Evolutionary conservation across 2,113 vertebrate genomes (phyloP).

Genomic region (Andinoacara biseriatus): DNA sequence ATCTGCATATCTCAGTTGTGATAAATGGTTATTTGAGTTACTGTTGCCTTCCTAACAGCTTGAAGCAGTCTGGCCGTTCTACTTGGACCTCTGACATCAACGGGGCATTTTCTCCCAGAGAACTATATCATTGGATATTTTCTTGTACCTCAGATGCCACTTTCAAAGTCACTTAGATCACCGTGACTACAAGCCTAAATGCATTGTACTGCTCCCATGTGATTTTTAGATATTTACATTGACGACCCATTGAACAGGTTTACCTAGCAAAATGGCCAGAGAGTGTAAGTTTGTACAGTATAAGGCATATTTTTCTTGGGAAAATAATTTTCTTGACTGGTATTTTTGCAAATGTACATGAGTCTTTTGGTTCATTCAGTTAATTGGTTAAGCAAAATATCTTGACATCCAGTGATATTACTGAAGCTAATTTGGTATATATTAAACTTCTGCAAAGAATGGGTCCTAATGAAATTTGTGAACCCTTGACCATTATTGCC

Average conservation of each 20-base stretch:
- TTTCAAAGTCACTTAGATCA: background rate
- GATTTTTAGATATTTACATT: background rate
- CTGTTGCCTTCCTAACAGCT: background rate
- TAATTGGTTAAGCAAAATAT: background rate
- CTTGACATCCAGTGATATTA: background rate
- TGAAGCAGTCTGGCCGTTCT: background rate
- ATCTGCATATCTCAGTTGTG: background rate
- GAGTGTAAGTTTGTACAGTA: no score
- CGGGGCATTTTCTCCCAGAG: no score
- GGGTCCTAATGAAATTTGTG: background rate
- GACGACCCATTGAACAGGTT: background rate
- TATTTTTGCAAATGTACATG: background rate
- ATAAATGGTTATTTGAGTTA: background rate
- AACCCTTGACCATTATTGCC: background rate
- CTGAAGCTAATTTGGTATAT: background rate
- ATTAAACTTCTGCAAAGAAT: background rate
- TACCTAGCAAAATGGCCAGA: background rate
- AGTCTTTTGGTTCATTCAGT: background rate
- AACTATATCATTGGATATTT: background rate
- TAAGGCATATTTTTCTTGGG: background rate
- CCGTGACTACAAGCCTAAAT: background rate
- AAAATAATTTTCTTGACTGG: background rate
- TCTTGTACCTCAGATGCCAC: no score
- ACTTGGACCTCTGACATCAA: no score
- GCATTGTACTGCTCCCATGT: background rate